Base-by-base conservation (phyloP, 2,888 invertebrate genomes). In the Carcina quercana region DNA sequence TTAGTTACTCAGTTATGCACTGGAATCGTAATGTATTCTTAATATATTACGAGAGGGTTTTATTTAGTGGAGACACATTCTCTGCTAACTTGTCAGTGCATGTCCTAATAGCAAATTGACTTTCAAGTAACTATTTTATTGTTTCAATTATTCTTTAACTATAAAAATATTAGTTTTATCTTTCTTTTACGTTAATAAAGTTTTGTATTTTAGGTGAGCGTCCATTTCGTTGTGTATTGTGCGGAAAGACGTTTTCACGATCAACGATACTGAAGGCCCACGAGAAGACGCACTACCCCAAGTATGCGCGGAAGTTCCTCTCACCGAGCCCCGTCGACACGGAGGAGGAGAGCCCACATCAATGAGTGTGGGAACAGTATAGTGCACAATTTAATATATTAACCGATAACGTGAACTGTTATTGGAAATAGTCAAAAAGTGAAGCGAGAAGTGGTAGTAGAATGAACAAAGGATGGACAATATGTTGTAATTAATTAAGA, bases 261-360 rank as follows among this genome's bases (percentile, higher is more conserved):
- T 94, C 94, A 51, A 95, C 95, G 45, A 95, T 95, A 71, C 82
- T 95, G 52, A 95, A 95, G 78, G 95, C 95, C 53, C 95, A 95
- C 75, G 95, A 95, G 79, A 95, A 95, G 83, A 95, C 95, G 43
- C 95, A 95, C 75, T 95, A 92, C 79, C 95, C 95, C 48, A 95
- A 95, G 83, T 94, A 94, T 73, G 93, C 94, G 67, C 89, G 94
- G 58, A 94, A 94, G 85, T 94, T 93, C 85, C 86, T 94, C 53
- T 94, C 94, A 57, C 94, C 94, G 48, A 93, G 92, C 71, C 93
- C 93, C 48, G 89, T 93, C 54, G 93, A 94, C 69, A 91, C 91
- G 38, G 91, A 92, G 71, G 92, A 92, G 73, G 92, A 93, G 68
- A 88, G 90, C 66, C 91, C 91, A 56, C 91, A 91, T 80, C 91